Base-by-base conservation (phyloP, 2,797 vertebrate species). In the Chrysocyon brachyurus region DNA sequence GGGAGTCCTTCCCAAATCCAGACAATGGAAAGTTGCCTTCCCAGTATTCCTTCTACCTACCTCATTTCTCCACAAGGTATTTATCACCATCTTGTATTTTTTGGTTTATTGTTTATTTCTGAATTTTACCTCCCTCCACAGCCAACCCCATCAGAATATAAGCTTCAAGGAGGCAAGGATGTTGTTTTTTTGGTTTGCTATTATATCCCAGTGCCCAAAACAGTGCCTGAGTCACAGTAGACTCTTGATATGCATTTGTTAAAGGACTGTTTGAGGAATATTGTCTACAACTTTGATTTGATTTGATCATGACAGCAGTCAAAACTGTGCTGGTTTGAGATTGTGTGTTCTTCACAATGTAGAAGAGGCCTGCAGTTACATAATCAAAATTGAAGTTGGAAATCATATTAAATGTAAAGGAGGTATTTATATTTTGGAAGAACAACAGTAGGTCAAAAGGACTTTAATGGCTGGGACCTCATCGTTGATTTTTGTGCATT, bases 381-480 rank as follows among this genome's bases (percentile, higher is more conserved):
- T 28, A 90, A 10, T 70, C 40, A 82, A 96, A 87, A 93, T 6
- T 36, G 61, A 86, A 83, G 57, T 46, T 70, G 31, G 56, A 90
- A 64, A 92, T 78, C 57, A 70, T 49, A 52, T 24, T 11, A 54
- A 94, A 52, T 85, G 21, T 84, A 94, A 82, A 85, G 24, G 36
- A 81, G 56, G 33, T 77, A 61, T 52, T 88, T 97, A 66, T 64
- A 57, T 77, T 95, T 96, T 78, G 26, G 61, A 88, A 96, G 82
- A 79, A 56, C 81, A 85, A 66, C 1, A 87, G 22, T 9, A 70
- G 22, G 49, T 91, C 40, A 73, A 72, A 89, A 73, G 64, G 70
- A 59, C 59, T 93, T 91, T 85, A 93, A 72, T 57, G 49, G 66
- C 3, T 2, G 64, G 83, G 75, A 78, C 17, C 22, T 49, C 11